Percentiles rank a stretch among this genome's conserved stretches.
Evolutionary conservation across 2,888 invertebrate species (phyloP).

Genomic region (Clitarchus hookeri): DNA sequence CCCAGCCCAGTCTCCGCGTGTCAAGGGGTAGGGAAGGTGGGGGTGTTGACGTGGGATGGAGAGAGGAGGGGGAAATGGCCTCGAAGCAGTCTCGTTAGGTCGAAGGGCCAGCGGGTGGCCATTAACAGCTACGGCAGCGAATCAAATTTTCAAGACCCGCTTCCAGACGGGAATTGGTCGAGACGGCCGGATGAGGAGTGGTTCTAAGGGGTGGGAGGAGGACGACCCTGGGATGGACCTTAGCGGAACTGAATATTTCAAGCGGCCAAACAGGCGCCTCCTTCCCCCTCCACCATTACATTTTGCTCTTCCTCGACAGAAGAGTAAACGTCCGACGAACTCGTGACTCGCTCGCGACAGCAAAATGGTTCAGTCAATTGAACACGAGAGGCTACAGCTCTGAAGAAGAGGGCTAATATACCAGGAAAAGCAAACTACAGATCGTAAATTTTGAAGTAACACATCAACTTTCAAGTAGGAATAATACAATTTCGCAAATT

Average conservation of each 20-base stretch:
- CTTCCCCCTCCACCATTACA: no score
- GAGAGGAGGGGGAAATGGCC: not conserved
- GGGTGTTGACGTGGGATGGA: not conserved
- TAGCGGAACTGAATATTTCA: not conserved
- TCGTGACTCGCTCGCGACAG: no score
- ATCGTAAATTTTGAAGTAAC: no score
- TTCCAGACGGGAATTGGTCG: slow-evolving; percentile 2
- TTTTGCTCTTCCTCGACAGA: no score
- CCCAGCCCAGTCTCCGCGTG: not conserved
- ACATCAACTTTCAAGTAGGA: no score
- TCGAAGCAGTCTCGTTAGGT: not conserved
- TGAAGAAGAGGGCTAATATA: no score
- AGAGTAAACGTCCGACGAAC: no score
- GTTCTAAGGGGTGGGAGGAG: not conserved
- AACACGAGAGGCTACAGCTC: no score
- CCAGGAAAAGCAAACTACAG: no score
- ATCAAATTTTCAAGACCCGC: not conserved
- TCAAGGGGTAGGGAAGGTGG: not conserved
- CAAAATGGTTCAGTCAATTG: no score
- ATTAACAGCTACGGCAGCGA: slow-evolving; percentile 12
- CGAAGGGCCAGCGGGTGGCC: not conserved
- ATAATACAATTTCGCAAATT: no score
- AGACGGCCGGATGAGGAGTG: not conserved
- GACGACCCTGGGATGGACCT: not conserved
- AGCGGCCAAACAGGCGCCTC: not conserved